phyloP scores from a whole-genome alignment of 2,113 vertebrate species.

The Callionymus lyra region DNA sequence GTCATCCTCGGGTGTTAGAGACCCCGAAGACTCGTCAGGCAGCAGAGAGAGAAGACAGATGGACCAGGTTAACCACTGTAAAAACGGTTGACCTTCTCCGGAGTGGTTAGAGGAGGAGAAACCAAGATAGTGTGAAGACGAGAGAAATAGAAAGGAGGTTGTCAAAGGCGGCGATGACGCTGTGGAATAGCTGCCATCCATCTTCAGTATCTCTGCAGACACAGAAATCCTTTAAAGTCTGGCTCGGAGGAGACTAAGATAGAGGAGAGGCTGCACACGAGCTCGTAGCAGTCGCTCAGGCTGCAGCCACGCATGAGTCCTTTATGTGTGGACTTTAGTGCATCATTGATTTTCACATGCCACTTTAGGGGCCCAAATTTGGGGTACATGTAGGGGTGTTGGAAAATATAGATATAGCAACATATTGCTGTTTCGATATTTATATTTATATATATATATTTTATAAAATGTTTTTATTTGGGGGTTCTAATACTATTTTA shows the following conservation, averaged over 20 bases:
- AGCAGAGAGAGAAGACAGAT: conserved; percentile 27
- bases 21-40: too few relatives aligned
- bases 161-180: conserved; percentile 29
- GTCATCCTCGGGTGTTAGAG: conserved; percentile 18
- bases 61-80: conserved; percentile 41
- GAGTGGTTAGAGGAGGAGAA: conserved; percentile 9
- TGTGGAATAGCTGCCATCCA: conserved; percentile 48
- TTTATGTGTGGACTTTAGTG: too few relatives aligned
- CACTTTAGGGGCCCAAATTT: too few relatives aligned
- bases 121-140: conserved; percentile 5
- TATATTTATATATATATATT: too few relatives aligned
- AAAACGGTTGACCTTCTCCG: conserved; percentile 39
- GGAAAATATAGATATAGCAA: too few relatives aligned
- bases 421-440: too few relatives aligned
- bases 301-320: too few relatives aligned
- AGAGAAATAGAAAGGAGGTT: conserved; percentile 8
- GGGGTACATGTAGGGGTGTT: too few relatives aligned
- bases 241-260: conserved; percentile 18
- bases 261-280: conserved; percentile 10
- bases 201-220: conserved; percentile 48
- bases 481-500: too few relatives aligned
- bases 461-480: too few relatives aligned
- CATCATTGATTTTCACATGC: too few relatives aligned
- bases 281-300: neutral
- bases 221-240: conserved; percentile 21